Base-by-base conservation (phyloP, 37 sponge, comb jelly and placozoan species). In the Cliona cf. orientalis region DNA sequence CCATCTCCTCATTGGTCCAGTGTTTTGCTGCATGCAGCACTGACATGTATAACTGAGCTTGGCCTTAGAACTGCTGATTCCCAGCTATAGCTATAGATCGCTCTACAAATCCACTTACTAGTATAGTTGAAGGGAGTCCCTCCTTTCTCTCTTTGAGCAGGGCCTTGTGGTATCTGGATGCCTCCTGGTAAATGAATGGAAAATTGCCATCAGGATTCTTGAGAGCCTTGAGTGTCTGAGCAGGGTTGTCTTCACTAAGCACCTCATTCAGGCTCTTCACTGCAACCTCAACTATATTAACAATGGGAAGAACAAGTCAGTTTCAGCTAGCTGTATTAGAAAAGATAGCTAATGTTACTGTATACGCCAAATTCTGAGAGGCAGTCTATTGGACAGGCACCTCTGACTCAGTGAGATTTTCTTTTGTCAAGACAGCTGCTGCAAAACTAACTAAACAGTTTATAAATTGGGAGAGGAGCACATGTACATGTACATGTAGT, bases 211-310 rank as follows among this genome's bases (percentile, higher is more conserved):
- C 88, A 4, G 46, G 26, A 22, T 58, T 40, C 14, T 71, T 44
- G 46, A 41, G 3, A 4, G 82, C 59, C 19, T 39, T 55, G 22
- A 88, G 45, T 2, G 71, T 68, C 26, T 43, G 69, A 6, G 58
- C 34, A n/a, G 58, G 60, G 42, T 80, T 45, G 17, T 31, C 82
- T 17, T 41, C 36, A 0, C 46, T 62, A 22, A 88, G 0, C 6
- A 56, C 66, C 14, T 23, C 17, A 38, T 88, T 88, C 40, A 88
- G 25, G 5, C 69, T 36, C 29, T 39, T 35, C 69, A 88, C 26
- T 0, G 65, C 71, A 25, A 42, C 5, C 28, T 76, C 80, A 19
- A 88, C 88, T 88, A 81, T 35, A n/a, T n/a, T n/a, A n/a, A n/a
- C n/a, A n/a, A n/a, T n/a, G n/a, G n/a, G n/a, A n/a, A n/a, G n/a